phyloP scores from a whole-genome alignment of 2,797 vertebrate genomes.

The Hippocampus kuda region DNA sequence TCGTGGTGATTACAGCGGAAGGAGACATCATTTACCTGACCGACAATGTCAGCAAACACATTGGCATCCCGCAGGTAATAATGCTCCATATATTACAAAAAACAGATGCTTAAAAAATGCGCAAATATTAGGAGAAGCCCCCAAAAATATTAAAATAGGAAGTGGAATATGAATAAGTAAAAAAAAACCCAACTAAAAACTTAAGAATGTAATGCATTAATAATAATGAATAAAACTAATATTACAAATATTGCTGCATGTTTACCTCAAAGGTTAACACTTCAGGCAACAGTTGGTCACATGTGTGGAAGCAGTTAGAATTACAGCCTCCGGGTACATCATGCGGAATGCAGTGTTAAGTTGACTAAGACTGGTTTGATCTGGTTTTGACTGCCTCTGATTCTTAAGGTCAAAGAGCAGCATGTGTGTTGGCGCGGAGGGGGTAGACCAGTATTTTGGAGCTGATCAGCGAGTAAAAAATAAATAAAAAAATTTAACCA shows the following conservation, averaged over 20 bases:
- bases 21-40: slow-evolving; percentile 83
- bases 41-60: slow-evolving; percentile 75
- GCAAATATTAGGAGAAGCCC: not conserved
- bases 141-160: not conserved
- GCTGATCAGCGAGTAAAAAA: too few species aligned
- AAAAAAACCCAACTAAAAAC: too few species aligned
- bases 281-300: not conserved
- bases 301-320: not conserved
- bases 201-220: too few species aligned
- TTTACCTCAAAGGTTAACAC: not conserved
- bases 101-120: not conserved
- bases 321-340: not conserved
- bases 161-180: too few species aligned
- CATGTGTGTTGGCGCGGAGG: not conserved
- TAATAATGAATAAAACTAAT: too few species aligned
- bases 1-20: slow-evolving; percentile 76
- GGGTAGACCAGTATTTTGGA: not conserved
- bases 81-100: not conserved
- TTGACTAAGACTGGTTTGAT: not conserved
- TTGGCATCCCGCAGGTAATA: slow-evolving; percentile 66
- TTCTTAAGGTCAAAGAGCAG: not conserved
- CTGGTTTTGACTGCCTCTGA: not conserved
- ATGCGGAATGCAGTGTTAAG: not conserved
- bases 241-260: not conserved
- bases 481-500: too few species aligned